These are phyloP conservation scores for Vannuccia rotundouncinata DNA, from an alignment of 2,888 invertebrate genomes.

Conservation along the genomic window DNA sequence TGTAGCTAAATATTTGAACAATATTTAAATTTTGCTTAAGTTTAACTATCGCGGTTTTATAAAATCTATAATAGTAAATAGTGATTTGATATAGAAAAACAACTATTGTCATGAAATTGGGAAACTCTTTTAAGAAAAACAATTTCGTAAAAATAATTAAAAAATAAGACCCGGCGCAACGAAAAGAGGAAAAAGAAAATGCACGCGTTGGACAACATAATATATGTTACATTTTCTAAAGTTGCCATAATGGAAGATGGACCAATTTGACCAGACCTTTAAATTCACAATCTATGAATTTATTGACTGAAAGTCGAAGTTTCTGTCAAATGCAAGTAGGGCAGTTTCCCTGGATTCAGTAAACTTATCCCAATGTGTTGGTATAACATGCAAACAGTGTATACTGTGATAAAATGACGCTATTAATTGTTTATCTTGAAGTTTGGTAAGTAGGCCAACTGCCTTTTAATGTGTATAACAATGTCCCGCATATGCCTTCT, in stretches of 20 bases:
- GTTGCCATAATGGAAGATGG: background rate
- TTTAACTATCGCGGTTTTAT: too few relatives aligned
- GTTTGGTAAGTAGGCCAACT: conserved; percentile 18
- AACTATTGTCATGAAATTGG: too few relatives aligned
- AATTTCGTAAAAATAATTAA: too few relatives aligned
- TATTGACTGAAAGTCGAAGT: background rate
- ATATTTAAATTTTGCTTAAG: too few relatives aligned
- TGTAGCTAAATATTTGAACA: too few relatives aligned
- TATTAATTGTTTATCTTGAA: conserved; percentile 12
- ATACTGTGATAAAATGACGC: background rate
- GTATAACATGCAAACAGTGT: background rate
- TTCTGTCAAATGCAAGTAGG: conserved; percentile 16
- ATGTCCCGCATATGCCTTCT: background rate
- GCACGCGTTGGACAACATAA: background rate
- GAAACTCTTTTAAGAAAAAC: too few relatives aligned
- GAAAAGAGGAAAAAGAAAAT: too few relatives aligned
- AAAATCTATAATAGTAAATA: too few relatives aligned
- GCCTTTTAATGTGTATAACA: conserved; percentile 1
- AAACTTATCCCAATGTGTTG: background rate
- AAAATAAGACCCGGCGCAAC: too few relatives aligned
- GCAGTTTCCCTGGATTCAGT: conserved; percentile 3
- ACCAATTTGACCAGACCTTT: background rate
- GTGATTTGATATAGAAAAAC: too few relatives aligned
- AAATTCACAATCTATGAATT: background rate
- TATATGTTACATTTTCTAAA: background rate